Percentiles rank a stretch among this genome's conserved stretches.
These are phyloP conservation scores for Ceuthmochares aereus DNA, from an alignment of 2,113 vertebrate genomes.

Conservation along the genomic window DNA sequence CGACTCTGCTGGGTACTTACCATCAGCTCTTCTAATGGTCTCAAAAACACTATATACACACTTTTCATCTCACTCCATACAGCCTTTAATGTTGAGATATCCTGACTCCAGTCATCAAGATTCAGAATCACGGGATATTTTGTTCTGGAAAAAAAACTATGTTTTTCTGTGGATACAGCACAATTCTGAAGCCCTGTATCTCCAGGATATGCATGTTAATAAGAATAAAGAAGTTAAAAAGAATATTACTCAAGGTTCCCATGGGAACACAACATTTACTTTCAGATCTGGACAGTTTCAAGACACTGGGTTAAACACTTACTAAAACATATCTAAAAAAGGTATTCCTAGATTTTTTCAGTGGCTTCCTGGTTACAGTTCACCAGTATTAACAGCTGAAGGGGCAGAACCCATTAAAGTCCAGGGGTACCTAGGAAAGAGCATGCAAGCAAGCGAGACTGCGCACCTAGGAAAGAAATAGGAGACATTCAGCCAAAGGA, in stretches of 20 bases:
- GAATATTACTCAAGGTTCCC: neutral
- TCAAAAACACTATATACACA: neutral
- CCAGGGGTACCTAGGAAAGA: neutral
- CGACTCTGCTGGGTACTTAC: neutral
- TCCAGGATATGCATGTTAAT: neutral
- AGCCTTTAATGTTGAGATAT: neutral
- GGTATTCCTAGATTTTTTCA: neutral
- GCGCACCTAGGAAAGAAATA: neutral
- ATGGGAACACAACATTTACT: neutral
- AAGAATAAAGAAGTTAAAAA: neutral
- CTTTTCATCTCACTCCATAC: neutral
- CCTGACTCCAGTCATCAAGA: neutral
- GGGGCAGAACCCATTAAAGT: neutral
- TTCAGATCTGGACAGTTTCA: neutral
- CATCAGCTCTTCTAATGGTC: neutral
- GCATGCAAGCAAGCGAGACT: fast-evolving
- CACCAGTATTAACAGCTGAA: neutral
- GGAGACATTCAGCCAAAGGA: neutral
- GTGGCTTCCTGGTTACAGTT: neutral
- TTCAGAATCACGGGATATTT: neutral
- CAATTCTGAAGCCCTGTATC: neutral
- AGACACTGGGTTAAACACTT: neutral
- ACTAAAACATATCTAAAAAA: neutral
- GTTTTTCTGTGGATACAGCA: neutral
- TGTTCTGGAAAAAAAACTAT: neutral